phyloP scores from a whole-genome alignment of 2,888 invertebrate species.

The Macaria notata region DNA sequence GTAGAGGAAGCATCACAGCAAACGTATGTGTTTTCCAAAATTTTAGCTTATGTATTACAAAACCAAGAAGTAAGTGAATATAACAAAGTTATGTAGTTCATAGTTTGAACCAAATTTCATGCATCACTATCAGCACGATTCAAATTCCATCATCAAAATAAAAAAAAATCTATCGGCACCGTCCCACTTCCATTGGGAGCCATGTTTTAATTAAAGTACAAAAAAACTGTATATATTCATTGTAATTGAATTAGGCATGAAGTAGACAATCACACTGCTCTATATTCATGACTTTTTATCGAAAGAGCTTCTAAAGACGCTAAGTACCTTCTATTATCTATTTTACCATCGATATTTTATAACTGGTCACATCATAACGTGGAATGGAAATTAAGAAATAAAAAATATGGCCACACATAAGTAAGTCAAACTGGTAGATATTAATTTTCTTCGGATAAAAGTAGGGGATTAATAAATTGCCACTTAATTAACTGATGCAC shows the following conservation, averaged over 20 bases:
- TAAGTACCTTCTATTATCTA: conserved; percentile 21
- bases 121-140: conserved; percentile 38
- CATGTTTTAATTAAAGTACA: conserved; percentile 35
- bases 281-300: conserved; percentile 22
- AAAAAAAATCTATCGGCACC: conserved; percentile 37
- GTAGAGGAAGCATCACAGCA: no score
- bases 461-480: not conserved
- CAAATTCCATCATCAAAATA: conserved; percentile 37
- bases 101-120: conserved; percentile 28
- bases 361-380: not conserved
- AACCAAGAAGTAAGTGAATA: not conserved
- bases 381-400: not conserved
- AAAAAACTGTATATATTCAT: conserved; percentile 39
- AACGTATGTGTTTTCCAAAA: no score
- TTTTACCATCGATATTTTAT: conserved; percentile 9
- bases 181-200: conserved; percentile 37
- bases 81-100: no score
- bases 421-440: conserved; percentile 1
- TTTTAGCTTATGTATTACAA: no score
- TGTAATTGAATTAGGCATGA: conserved; percentile 52
- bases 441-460: conserved; percentile 1
- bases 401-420: conserved; percentile 14
- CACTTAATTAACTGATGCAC: not conserved
- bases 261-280: conserved; percentile 40
- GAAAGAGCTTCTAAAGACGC: conserved; percentile 23